A percentile compares a stretch with the other conserved stretches of the same genome.
Conservation (phyloP, 2,888 invertebrate species). For the Trichacis sp. region DNA sequence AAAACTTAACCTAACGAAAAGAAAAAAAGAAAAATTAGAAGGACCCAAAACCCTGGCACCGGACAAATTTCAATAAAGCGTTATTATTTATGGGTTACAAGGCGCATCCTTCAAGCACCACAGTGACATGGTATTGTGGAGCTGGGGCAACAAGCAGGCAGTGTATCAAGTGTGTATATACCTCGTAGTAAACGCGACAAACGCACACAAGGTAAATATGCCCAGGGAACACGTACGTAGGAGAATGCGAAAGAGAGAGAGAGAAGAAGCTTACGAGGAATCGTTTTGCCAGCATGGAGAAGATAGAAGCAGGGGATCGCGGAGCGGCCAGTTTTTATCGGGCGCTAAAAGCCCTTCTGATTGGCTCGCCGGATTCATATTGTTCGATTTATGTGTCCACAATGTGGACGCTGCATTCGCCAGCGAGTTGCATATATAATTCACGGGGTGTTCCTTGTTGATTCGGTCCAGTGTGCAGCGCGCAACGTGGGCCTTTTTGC, state of each 20-base stretch:
- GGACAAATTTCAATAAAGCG: background rate
- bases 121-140: background rate
- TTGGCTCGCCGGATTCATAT: conserved; percentile 38
- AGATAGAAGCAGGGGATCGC: no score
- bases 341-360: conserved; percentile 39
- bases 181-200: conserved; percentile 12
- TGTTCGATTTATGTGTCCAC: conserved; percentile 41
- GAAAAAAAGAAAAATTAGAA: no score
- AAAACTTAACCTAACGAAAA: no score
- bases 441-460: conserved; percentile 32
- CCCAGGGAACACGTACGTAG: background rate
- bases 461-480: background rate
- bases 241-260: background rate
- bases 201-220: background rate
- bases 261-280: background rate
- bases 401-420: conserved; percentile 32
- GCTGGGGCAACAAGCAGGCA: background rate
- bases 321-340: conserved; percentile 36
- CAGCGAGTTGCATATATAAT: conserved; percentile 34
- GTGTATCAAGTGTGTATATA: conserved; percentile 1
- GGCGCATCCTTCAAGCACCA: background rate
- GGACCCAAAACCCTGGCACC: no score
- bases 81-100: background rate
- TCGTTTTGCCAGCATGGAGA: conserved; percentile 13
- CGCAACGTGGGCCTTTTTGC: background rate